Conservation (phyloP, 1,140 invertebrate species). For the Thaumetopoea pityocampa region DNA sequence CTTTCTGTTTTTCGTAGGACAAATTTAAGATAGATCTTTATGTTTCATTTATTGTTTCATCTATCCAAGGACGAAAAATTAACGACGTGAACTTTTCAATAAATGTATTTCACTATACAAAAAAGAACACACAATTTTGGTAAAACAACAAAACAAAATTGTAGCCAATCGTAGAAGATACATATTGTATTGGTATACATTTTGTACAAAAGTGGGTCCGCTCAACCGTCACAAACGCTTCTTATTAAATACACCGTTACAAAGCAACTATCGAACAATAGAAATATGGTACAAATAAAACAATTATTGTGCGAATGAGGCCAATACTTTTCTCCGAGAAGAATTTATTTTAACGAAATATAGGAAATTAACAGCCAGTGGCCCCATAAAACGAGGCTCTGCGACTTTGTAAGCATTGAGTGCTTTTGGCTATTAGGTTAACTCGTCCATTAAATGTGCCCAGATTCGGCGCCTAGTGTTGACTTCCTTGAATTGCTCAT, state of each 20-base stretch:
- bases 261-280: constrained; percentile 43
- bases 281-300: constrained; percentile 39
- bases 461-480: constrained; percentile 43
- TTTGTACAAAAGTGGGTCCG: background rate
- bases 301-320: constrained; percentile 31
- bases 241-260: constrained; percentile 21
- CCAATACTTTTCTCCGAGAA: constrained; percentile 59
- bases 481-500: constrained; percentile 45
- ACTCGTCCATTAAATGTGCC: constrained; percentile 65
- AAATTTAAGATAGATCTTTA: no score
- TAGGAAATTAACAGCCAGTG: constrained; percentile 69
- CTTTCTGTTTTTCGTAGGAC: no score
- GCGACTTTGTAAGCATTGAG: constrained; percentile 70
- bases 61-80: no score
- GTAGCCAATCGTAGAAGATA: no score
- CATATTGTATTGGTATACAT: no score
- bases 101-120: no score
- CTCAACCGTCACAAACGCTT: constrained; percentile 12
- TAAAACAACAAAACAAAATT: no score
- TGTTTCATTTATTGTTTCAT: no score
- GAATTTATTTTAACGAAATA: constrained; percentile 58
- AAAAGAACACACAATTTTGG: no score
- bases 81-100: no score
- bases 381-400: constrained; percentile 60
- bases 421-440: constrained; percentile 72